Base-by-base conservation (phyloP, 2,113 vertebrate species). In the Chloebia gouldiae region DNA sequence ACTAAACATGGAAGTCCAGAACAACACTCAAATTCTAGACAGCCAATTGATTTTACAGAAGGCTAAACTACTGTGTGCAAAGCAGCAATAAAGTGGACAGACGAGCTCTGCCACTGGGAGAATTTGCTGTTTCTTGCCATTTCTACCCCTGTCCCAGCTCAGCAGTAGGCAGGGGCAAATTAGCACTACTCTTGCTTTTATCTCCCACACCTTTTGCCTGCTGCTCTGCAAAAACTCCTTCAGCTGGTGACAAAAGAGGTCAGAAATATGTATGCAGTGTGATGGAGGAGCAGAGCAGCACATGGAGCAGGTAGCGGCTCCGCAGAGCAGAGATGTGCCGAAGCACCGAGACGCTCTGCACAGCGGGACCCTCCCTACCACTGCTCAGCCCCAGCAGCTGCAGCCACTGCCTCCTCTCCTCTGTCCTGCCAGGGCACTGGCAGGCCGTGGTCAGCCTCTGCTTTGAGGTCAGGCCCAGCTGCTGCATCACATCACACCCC, bases 301-400 rank as follows among this genome's bases (percentile, higher is more conserved):
- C 10, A 1, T 1, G 19, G 28, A 86, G 53, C 23, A 3, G 39
- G 40, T n/a, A 59, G 76, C 3, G 2, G 64, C 39, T 28, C 44
- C 0, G 0, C 66, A 23, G 66, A 22, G 2, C 40, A 20, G 71
- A 40, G 44, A 7, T 8, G 33, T 6, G 0, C 28, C 22, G 54
- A 5, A 9, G 49, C 39, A 69, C 23, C 0, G 0, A 65, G 44
- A 24, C 0, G 0, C 65, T 13, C 61, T 7, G 2, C 27, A 9
- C n/a, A 70, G 77, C 6, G 1, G 35, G 42, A 47, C 47, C 39
- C 47, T 37, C 47, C 81, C 50, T 25, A 51, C 20, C 4, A 5
- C 16, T 6, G 2, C 61, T 37, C 35, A 69, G 37, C 31, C 45
- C 6, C 1, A 30, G 8, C 3, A 10, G n/a, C 93, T 49, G 66